phyloP scores from a whole-genome alignment of 2,888 invertebrate species.

The Mayetiola destructor region DNA sequence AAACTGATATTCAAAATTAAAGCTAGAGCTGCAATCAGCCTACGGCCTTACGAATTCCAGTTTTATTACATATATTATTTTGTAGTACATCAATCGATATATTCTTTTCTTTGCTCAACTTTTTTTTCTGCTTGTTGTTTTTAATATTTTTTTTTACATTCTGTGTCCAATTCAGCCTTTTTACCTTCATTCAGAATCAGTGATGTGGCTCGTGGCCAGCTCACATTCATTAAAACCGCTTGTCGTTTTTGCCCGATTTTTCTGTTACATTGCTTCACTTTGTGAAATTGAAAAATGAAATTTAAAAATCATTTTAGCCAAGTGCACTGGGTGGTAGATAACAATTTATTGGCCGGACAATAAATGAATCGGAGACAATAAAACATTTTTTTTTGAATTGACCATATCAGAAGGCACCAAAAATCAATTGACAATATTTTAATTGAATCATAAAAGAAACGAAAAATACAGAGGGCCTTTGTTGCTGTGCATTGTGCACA shows the following conservation, averaged over 20 bases:
- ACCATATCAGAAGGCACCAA: slow-evolving; percentile 4
- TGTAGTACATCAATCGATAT: not conserved
- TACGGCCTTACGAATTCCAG: slow-evolving; percentile 4
- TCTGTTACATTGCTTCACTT: not conserved
- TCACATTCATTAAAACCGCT: slow-evolving; percentile 2
- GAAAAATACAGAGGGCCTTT: not conserved
- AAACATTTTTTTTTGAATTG: slow-evolving; percentile 3
- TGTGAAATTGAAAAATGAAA: not conserved
- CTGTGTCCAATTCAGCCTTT: not conserved
- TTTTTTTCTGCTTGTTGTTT: not conserved
- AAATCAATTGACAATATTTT: slow-evolving; percentile 7
- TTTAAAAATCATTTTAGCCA: too few relatives aligned
- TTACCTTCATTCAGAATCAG: not conserved
- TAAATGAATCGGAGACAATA: not conserved
- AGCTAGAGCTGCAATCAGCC: not conserved
- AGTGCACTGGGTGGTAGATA: not conserved
- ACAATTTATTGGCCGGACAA: not conserved
- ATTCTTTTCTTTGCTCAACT: too few relatives aligned
- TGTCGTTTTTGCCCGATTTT: not conserved
- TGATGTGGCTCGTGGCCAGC: slow-evolving; percentile 1
- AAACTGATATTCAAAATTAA: too few relatives aligned
- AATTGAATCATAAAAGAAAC: slow-evolving; percentile 10
- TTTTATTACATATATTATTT: slow-evolving; percentile 10
- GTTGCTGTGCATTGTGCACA: too few relatives aligned
- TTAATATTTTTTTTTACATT: not conserved